Evolutionary conservation across 2,113 vertebrate genomes (phyloP), one percentile per base, ranked within the genome.

Genomic region (Oncorhynchus clarkii): DNA sequence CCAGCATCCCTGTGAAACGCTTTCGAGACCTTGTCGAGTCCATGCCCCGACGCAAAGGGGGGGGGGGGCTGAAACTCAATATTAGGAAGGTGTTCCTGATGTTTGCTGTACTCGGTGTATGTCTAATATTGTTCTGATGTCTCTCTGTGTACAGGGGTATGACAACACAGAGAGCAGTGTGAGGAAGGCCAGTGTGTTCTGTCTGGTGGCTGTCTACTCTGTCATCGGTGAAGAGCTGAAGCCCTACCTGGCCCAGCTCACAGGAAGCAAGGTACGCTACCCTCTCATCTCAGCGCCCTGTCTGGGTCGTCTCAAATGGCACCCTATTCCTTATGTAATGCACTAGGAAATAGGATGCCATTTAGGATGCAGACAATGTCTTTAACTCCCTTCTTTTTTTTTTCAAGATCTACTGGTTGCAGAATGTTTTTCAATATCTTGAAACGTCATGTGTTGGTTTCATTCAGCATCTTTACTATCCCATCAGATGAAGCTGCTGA

Each of bases 161-260:
- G 97, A 99, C 84, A 97, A 98, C 88, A 96, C 96, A 0, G 97
- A 99, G 90, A 99, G 97, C 90, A 98, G 97, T 0, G 97, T 99
- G 84, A 94, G 97, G 67, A 99, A 99, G 92, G 96, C 97, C 85
- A 97, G 97, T 1, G 97, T 99, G 22, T 99, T 99, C 91, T 99
- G 97, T 88, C 91, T 99, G 11, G 97, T 99, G 86, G 96, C 97
- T 48, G 94, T 99, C 88, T 98, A 99, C 89, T 95, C 97, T 14
- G 97, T 98, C 84, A 99, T 98, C 5, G 97, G 97, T 84, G 97
- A 99, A 92, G 96, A 98, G 81, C 91, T 99, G 85, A 98, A 98
- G 88, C 96, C 96, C 71, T 95, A 97, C 91, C 95, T 99, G 13
- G 95, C 96, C 74, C 97, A 98, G 76, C 95, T 99, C 75, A 98